Conservation (phyloP, 2,888 invertebrate species). For the Halictus ligatus region DNA sequence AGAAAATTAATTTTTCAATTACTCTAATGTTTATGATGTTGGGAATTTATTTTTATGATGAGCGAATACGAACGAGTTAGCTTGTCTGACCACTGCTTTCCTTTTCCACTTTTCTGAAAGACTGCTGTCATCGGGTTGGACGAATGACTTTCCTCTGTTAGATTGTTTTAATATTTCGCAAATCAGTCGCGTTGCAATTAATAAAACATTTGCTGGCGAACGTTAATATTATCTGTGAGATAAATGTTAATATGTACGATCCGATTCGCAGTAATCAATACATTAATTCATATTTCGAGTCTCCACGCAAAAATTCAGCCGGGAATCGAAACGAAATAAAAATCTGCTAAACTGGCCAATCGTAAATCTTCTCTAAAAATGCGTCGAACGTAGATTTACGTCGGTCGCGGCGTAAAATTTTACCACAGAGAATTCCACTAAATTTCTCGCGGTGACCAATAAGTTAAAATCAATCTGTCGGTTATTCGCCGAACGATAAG, state of each 20-base stretch:
- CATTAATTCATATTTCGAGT: neutral
- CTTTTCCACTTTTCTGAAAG: neutral
- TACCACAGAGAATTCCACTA: neutral
- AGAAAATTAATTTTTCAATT: neutral
- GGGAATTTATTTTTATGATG: neutral
- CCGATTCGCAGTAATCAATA: neutral
- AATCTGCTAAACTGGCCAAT: neutral
- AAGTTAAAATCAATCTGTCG: constrained; percentile 6
- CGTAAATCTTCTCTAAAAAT: neutral
- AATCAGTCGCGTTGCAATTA: no score
- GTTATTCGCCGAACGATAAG: constrained; percentile 7
- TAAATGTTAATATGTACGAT: no score
- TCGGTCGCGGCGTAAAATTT: neutral
- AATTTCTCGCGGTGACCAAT: neutral
- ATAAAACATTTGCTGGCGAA: no score
- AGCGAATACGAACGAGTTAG: no score
- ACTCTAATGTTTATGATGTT: neutral
- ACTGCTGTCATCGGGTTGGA: no score
- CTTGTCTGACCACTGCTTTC: neutral
- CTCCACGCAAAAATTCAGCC: neutral
- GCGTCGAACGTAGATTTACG: neutral
- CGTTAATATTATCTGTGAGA: no score
- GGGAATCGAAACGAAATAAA: neutral
- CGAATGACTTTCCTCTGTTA: no score
- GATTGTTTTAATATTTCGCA: no score